Evolutionary conservation across 1,140 invertebrate species (phyloP), one percentile per base, ranked within the genome.

Genomic region (Penaeus indicus): DNA sequence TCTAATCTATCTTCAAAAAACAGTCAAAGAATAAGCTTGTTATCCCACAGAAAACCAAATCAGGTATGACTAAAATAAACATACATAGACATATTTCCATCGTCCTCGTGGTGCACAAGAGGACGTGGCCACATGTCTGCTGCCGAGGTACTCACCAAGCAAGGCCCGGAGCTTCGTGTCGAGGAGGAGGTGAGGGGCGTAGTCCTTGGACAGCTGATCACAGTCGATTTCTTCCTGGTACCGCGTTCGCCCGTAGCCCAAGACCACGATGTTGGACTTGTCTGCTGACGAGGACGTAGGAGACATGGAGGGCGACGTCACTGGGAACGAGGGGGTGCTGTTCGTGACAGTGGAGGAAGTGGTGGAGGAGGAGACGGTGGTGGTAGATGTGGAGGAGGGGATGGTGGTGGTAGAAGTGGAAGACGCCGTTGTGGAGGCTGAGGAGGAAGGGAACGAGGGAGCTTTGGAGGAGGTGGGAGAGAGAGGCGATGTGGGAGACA

Each of bases 171-270:
- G 94, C 92, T 95, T 95, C 90, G 96, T 95, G 62, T 91, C 91
- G 38, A 89, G 60, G 60, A 95, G 94, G 22, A 95, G 94, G 27
- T 92, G 92, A 60, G 94, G 94, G 54, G 95, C 95, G 75, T 97
- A 94, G 92, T 97, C 96, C 89, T 95, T 92, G 32, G 95, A 96
- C 83, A 96, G 93, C 91, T 95, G 94, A 91, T 97, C 96, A 93
- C 96, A 97, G 90, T 97, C 96, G 86, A 97, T 94, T 92, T 97
- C 96, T 92, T 97, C 96, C 80, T 95, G 94, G 22, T 95, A 93
- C 81, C 96, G 96, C 82, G 93, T 92, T n/a, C 93, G 77, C 16
- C 90, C 91, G 81, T 88, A 91, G 11, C 85, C 81, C n/a, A 90
- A 77, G 42, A 90, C 85, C 19, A 90, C 75, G 25, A 90, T 87